phyloP scores from a whole-genome alignment of 2,113 vertebrate species.

The Hymenochirus boettgeri region DNA sequence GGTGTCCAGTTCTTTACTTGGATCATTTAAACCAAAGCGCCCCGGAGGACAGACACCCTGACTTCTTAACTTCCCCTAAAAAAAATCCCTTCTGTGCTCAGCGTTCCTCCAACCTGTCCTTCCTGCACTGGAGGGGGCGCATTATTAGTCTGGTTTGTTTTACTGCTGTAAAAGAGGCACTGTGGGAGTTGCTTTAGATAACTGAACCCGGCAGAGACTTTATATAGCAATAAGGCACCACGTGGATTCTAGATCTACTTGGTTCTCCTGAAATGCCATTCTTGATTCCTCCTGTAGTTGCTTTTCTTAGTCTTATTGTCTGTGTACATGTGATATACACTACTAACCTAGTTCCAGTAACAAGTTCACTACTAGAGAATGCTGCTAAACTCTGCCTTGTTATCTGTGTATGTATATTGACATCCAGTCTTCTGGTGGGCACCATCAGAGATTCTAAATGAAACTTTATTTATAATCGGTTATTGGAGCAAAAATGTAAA shows the following conservation, averaged over 20 bases:
- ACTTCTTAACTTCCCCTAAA: slow-evolving; percentile 38
- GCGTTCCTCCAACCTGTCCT: neutral
- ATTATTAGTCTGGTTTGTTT: slow-evolving; percentile 1
- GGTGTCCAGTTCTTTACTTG: slow-evolving; percentile 85
- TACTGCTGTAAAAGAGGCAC: slow-evolving; percentile 27
- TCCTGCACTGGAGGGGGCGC: slow-evolving; percentile 6
- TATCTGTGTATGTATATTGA: neutral
- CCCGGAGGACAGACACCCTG: slow-evolving; percentile 81
- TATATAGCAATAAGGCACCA: slow-evolving; percentile 28
- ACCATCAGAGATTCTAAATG: too few relatives aligned
- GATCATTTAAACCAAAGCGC: slow-evolving; percentile 78
- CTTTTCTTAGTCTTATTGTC: neutral
- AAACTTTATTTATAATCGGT: too few relatives aligned
- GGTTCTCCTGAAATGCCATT: neutral
- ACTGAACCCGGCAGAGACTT: slow-evolving; percentile 11
- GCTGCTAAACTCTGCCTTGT: slow-evolving; percentile 7
- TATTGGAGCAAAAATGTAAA: too few relatives aligned
- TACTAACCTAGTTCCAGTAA: neutral
- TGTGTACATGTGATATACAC: slow-evolving; percentile 23
- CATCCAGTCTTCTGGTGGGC: too few relatives aligned
- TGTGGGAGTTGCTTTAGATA: slow-evolving; percentile 27
- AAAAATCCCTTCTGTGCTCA: neutral
- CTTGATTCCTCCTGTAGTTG: slow-evolving; percentile 12
- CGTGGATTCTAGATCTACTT: neutral
- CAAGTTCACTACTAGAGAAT: neutral